These are phyloP conservation scores for Pentalonia nigronervosa DNA, from an alignment of 1,140 invertebrate genomes.

Conservation along the genomic window DNA sequence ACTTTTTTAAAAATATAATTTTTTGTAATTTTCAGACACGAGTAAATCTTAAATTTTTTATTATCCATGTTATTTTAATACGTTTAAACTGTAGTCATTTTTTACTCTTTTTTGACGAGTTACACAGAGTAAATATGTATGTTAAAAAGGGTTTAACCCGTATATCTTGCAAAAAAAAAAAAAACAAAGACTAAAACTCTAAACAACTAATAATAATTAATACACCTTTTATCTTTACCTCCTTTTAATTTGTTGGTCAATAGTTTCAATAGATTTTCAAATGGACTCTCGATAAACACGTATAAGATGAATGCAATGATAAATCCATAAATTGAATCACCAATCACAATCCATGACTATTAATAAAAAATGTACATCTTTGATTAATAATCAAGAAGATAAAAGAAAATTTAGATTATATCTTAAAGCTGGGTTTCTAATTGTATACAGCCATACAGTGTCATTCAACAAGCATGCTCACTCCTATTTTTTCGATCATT, in stretches of 20 bases:
- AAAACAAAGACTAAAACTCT: background rate
- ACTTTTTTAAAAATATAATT: too few relatives aligned
- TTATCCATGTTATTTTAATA: too few relatives aligned
- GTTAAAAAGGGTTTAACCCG: too few relatives aligned
- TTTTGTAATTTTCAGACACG: too few relatives aligned
- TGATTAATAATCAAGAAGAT: background rate
- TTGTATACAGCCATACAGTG: background rate
- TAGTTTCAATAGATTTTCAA: conserved; percentile 9
- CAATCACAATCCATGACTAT: background rate
- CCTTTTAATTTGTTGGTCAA: background rate
- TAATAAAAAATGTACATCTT: background rate
- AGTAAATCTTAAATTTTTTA: too few relatives aligned
- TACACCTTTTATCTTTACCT: background rate
- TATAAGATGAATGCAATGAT: background rate
- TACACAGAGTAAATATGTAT: too few relatives aligned
- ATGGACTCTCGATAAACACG: background rate
- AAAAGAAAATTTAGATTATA: background rate
- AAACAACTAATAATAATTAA: background rate
- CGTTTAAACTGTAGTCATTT: too few relatives aligned
- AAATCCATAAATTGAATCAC: background rate
- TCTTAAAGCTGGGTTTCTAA: background rate
- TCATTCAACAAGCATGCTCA: too few relatives aligned
- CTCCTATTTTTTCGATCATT: too few relatives aligned
- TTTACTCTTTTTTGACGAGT: too few relatives aligned
- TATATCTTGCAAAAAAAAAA: too few relatives aligned